Conservation (phyloP, 64 coral and sea anemone species). For the Dendronephthya gigantea region DNA sequence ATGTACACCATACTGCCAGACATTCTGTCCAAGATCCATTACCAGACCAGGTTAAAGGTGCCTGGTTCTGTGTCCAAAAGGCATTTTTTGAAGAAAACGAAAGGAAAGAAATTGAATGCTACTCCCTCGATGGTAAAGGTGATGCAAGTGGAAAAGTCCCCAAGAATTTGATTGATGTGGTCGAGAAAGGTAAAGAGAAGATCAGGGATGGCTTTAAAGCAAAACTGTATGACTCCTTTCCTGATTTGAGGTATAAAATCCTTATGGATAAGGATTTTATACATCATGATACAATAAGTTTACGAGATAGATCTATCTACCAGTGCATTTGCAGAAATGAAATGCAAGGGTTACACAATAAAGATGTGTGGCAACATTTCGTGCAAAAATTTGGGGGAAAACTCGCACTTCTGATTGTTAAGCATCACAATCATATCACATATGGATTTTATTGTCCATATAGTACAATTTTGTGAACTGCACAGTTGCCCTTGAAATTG, state of each 20-base stretch:
- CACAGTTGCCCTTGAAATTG: too few relatives aligned
- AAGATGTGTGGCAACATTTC: too few relatives aligned
- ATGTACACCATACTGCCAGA: background rate
- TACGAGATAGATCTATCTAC: too few relatives aligned
- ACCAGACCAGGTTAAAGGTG: background rate
- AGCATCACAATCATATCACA: too few relatives aligned
- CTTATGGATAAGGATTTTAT: background rate
- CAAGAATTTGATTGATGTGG: background rate
- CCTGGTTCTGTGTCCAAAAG: background rate
- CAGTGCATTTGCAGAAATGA: too few relatives aligned
- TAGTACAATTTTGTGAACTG: too few relatives aligned
- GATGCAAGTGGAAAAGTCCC: background rate
- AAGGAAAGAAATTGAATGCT: background rate
- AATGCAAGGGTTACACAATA: too few relatives aligned
- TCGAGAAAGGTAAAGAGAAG: background rate
- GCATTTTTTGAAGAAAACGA: background rate
- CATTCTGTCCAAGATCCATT: background rate
- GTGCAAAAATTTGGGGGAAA: too few relatives aligned
- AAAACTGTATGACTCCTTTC: slow-evolving; percentile 5
- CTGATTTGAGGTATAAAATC: too few relatives aligned
- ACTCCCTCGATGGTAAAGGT: background rate
- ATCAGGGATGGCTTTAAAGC: background rate
- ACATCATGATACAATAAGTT: too few relatives aligned
- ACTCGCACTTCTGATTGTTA: background rate
- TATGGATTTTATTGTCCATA: too few relatives aligned